Base-by-base conservation (phyloP, 1,140 invertebrate species). In the Triops cancriformis region DNA sequence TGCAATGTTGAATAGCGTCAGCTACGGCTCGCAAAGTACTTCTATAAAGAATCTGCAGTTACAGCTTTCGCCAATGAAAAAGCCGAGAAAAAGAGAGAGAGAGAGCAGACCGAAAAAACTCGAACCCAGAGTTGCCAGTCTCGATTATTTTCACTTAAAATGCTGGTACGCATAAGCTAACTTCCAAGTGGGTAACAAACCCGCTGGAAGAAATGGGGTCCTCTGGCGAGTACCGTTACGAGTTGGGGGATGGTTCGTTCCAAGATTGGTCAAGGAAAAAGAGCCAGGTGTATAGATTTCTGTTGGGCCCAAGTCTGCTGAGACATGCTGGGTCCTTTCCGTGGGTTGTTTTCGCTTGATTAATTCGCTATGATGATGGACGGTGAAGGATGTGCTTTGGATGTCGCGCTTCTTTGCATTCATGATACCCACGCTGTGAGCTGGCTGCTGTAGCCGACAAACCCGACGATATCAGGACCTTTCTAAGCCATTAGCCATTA, bases 331-430 rank as follows among this genome's bases (percentile, higher is more conserved):
- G 51, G 51, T 64, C 51, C n/a, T 64, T 64, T 64, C 23, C 51
- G 51, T 14, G 51, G 51, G 51, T 64, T 64, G 51, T 64, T 64
- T 64, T 64, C 51, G 51, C 51, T 64, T 64, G 51, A 64, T 64
- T 64, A 64, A 64, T 64, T 64, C 51, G 51, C 51, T 64, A 23
- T 64, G 51, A 64, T 64, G 51, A 64, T 64, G 51, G 51, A 64
- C 18, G 51, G 51, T 64, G 51, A 64, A 64, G 51, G 51, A 64
- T 64, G 51, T 64, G 51, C 51, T 64, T 64, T 64, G 9, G 23
- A 64, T 64, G 51, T 64, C 51, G 51, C n/a, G 18, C 51, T 64
- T 64, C 51, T 64, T 64, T 64, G 51, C 51, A 64, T 64, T 14
- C 51, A 64, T 64, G 51, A 64, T 64, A 64, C 23, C 51, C 51